Evolutionary conservation across 2,797 vertebrate genomes (phyloP).

Genomic region (Micrastur ruficollis): DNA sequence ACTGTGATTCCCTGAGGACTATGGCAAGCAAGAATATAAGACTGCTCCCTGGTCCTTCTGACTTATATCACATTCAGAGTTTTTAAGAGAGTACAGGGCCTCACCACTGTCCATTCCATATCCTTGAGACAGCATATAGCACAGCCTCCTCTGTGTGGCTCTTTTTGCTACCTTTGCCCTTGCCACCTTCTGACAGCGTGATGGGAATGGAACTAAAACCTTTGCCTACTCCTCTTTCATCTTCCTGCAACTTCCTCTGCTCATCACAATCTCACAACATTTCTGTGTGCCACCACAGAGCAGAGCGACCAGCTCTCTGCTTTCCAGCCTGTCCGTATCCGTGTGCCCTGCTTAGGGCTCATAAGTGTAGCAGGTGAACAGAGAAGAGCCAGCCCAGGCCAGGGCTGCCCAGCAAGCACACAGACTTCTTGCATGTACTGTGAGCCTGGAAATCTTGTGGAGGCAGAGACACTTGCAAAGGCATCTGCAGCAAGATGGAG

Average conservation of each 20-base stretch:
- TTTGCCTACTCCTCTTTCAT: neutral
- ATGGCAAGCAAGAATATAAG: neutral
- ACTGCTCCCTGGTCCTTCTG: neutral
- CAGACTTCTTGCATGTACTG: accelerated
- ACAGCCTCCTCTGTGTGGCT: neutral
- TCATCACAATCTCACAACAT: neutral
- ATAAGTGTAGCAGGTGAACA: accelerated
- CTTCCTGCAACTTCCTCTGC: neutral
- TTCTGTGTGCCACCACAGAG: neutral
- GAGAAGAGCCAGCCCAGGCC: neutral
- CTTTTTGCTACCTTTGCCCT: neutral
- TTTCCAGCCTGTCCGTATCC: neutral
- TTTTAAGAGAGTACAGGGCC: neutral
- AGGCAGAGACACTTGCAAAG: neutral
- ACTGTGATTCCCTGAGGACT: neutral
- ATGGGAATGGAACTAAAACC: neutral
- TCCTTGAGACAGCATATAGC: neutral
- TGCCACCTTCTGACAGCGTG: neutral
- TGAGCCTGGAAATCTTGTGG: neutral
- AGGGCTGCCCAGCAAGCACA: neutral
- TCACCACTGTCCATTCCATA: neutral
- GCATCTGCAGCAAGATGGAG: neutral
- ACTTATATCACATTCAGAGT: neutral
- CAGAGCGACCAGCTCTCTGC: neutral
- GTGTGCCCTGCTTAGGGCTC: neutral